These are phyloP conservation scores for Aphis craccivora DNA, from an alignment of 1,140 invertebrate genomes.

Conservation along the genomic window DNA sequence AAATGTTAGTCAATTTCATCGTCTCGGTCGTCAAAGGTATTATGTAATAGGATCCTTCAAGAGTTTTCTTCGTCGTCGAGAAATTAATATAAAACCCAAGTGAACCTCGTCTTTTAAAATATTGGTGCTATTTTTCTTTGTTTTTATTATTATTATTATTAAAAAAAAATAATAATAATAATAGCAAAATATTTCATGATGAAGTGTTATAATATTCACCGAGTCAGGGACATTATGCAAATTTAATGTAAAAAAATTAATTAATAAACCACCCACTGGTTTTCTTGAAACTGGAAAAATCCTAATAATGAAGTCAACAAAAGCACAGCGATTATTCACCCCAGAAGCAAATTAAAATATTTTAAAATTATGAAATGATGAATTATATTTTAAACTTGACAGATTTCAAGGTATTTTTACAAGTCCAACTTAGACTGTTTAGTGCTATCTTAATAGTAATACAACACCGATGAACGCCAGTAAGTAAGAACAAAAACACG, in stretches of 20 bases:
- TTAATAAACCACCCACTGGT: conserved; percentile 45
- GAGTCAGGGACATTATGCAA: conserved; percentile 27
- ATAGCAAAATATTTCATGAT: conserved; percentile 42
- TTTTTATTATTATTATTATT: conserved; percentile 4
- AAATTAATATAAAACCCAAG: conserved; percentile 26
- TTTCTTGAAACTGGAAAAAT: conserved; percentile 30
- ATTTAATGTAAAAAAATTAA: conserved; percentile 51
- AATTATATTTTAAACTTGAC: neutral
- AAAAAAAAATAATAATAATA: conserved; percentile 25
- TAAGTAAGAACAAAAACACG: too few species aligned
- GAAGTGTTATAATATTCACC: conserved; percentile 51
- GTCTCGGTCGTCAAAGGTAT: neutral
- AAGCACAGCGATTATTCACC: neutral
- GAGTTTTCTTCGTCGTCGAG: neutral
- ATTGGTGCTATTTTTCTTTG: conserved; percentile 31
- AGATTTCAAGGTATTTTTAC: neutral
- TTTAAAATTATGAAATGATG: neutral
- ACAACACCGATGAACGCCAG: neutral
- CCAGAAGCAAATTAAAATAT: conserved; percentile 30
- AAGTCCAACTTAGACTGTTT: neutral
- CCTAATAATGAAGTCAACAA: conserved; percentile 20
- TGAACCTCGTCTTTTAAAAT: conserved; percentile 12
- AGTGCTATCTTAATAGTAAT: neutral
- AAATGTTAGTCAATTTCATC: neutral
- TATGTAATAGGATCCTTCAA: neutral